A percentile compares a stretch with the other conserved stretches of the same genome.
Conservation (phyloP, 2,797 vertebrate species). For the Euthynnus affinis region DNA sequence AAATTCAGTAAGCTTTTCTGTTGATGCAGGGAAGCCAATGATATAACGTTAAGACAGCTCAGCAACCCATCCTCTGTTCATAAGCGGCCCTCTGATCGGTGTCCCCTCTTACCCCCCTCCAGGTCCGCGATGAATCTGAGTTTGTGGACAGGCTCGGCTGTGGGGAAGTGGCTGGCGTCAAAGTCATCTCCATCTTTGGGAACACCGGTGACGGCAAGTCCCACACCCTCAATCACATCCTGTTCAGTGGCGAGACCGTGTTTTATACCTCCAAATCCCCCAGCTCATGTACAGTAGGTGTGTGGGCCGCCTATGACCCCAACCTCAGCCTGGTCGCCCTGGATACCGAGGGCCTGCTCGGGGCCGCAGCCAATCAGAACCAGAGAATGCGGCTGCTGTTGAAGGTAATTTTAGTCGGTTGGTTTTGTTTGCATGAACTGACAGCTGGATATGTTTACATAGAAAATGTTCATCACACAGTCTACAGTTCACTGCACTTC, state of each 20-base stretch:
- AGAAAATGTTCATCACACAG: not conserved
- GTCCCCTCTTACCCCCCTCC: not conserved
- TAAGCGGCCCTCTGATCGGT: not conserved
- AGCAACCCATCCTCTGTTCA: not conserved
- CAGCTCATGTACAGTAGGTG: slow-evolving; percentile 88
- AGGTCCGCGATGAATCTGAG: slow-evolving; percentile 82
- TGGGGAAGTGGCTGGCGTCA: slow-evolving; percentile 79
- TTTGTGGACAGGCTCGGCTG: slow-evolving; percentile 85
- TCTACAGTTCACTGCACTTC: not conserved
- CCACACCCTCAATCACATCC: slow-evolving; percentile 89
- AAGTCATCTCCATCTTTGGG: slow-evolving; percentile 90
- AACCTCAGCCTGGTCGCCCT: slow-evolving; percentile 81
- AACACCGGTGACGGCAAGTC: slow-evolving; percentile 92
- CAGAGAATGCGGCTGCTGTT: slow-evolving; percentile 88
- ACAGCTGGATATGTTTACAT: not conserved
- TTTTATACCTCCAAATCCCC: slow-evolving; percentile 89
- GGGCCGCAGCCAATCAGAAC: slow-evolving; percentile 86
- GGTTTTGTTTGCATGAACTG: not conserved
- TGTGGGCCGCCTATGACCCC: slow-evolving; percentile 88
- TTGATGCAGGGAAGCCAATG: not conserved
- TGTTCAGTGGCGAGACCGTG: slow-evolving; percentile 85
- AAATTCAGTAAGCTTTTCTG: not conserved
- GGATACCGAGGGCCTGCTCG: slow-evolving; percentile 89
- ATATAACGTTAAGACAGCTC: not conserved
- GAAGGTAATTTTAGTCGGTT: slow-evolving; percentile 75